phyloP scores from a whole-genome alignment of 2,888 invertebrate species.

The Syrphus vitripennis region DNA sequence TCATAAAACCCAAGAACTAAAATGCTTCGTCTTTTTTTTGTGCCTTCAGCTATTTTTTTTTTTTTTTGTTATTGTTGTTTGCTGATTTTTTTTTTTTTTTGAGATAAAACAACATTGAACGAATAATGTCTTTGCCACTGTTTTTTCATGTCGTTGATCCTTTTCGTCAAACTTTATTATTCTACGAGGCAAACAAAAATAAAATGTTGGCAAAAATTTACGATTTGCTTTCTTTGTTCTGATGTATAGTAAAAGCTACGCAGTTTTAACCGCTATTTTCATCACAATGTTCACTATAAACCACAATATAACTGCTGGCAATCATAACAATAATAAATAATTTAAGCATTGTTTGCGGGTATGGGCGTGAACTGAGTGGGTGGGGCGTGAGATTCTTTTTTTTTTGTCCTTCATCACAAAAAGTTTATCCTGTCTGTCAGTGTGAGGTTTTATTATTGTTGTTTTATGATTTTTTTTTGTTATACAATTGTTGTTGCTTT shows the following conservation, averaged over 20 bases:
- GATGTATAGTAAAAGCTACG: neutral
- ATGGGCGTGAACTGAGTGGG: constrained; percentile 39
- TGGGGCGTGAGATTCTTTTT: constrained; percentile 15
- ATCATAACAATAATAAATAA: constrained; percentile 62
- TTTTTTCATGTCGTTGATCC: constrained; percentile 63
- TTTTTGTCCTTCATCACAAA: constrained; percentile 35
- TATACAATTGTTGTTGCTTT: constrained; percentile 1
- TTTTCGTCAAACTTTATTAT: constrained; percentile 64
- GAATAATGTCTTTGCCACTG: constrained; percentile 65
- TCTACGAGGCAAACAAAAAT: constrained; percentile 25
- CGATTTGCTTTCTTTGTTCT: constrained; percentile 41
- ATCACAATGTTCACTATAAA: constrained; percentile 30
- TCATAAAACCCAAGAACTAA: constrained; percentile 67
- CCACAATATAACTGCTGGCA: constrained; percentile 43
- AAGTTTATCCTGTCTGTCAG: constrained; percentile 34
- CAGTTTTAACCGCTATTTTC: neutral
- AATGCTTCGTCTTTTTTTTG: constrained; percentile 15
- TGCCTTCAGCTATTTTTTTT: constrained; percentile 22
- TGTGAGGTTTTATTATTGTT: constrained; percentile 56
- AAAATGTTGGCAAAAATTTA: constrained; percentile 44
- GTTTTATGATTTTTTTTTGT: constrained; percentile 61
- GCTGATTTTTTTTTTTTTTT: neutral
- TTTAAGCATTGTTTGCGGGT: neutral
- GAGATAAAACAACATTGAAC: constrained; percentile 33
- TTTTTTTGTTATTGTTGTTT: constrained; percentile 29